phyloP scores from a whole-genome alignment of 2,113 vertebrate genomes.

The Ranitomeya variabilis region DNA sequence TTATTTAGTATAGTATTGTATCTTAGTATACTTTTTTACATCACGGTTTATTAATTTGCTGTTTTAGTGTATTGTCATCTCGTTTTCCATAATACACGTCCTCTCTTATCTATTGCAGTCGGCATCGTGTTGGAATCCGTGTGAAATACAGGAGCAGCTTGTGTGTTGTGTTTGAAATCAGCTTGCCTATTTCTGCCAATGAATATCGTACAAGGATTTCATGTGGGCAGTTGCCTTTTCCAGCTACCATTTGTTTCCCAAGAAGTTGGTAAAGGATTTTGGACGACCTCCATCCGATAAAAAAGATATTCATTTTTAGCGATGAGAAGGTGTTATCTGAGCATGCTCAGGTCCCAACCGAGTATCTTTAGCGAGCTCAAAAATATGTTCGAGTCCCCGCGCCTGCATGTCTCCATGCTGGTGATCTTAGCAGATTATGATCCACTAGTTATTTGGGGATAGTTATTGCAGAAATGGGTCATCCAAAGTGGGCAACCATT shows the following conservation, averaged over 20 bases:
- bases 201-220: not conserved
- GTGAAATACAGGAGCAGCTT: not conserved
- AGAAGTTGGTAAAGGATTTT: not conserved
- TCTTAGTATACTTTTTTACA: not conserved
- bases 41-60: no score
- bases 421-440: no score
- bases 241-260: not conserved
- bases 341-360: no score
- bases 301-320: not conserved
- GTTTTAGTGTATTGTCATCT: not conserved
- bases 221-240: not conserved
- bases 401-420: no score
- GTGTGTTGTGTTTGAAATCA: not conserved
- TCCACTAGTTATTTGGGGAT: no score
- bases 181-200: slow-evolving; percentile 3
- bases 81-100: not conserved
- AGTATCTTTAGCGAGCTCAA: no score
- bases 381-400: no score
- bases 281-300: not conserved
- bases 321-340: no score
- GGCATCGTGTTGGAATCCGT: not conserved
- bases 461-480: no score
- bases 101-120: not conserved
- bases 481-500: no score
- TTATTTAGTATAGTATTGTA: not conserved